Percentiles rank a stretch among this genome's conserved stretches.
These are phyloP conservation scores for Jacana jacana DNA, from an alignment of 2,113 vertebrate species.

Conservation along the genomic window DNA sequence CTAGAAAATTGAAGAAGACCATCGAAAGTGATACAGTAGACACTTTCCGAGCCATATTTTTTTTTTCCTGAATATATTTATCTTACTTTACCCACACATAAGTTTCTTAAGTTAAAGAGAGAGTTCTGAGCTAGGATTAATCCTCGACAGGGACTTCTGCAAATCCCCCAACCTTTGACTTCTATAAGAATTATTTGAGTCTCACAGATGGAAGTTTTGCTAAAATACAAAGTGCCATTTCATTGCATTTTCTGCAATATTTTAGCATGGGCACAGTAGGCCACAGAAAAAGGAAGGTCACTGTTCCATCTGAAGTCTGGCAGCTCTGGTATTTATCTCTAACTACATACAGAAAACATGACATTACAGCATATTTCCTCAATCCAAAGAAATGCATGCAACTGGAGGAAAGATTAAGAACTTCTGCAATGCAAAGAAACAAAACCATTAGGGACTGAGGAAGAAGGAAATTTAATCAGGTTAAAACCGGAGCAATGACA, in stretches of 20 bases:
- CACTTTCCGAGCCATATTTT: background rate
- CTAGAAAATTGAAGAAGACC: background rate
- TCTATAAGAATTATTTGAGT: background rate
- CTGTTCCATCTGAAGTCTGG: background rate
- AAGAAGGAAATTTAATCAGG: background rate
- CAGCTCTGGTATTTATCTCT: background rate
- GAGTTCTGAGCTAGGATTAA: background rate
- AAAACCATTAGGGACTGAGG: background rate
- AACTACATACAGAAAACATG: background rate
- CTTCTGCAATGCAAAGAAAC: background rate
- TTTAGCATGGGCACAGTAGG: background rate
- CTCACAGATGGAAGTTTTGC: background rate
- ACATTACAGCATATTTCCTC: background rate
- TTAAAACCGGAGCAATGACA: background rate
- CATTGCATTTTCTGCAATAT: background rate
- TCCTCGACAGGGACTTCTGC: background rate
- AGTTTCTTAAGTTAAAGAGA: background rate
- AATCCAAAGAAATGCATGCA: background rate
- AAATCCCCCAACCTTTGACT: background rate
- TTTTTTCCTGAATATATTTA: background rate
- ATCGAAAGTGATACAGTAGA: background rate
- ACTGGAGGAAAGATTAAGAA: background rate
- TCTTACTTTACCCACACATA: background rate
- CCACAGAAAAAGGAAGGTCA: background rate
- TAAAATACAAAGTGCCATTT: background rate